A percentile compares a stretch with the other conserved stretches of the same genome.
Conservation (phyloP, 2,888 invertebrate genomes). For the Arctia plantaginis region DNA sequence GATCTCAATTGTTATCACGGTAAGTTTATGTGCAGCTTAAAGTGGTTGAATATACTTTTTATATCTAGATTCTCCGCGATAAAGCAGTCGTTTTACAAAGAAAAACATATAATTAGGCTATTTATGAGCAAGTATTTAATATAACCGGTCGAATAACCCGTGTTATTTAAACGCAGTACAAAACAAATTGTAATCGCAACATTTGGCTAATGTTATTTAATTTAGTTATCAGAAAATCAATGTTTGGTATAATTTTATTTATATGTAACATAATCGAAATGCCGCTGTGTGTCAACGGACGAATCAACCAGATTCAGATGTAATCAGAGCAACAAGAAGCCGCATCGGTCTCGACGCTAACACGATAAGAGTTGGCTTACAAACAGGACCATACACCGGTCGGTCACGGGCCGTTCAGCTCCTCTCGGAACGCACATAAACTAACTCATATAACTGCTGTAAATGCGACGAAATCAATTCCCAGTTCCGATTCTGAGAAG, state of each 20-base stretch:
- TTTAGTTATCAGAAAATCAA: constrained; percentile 71
- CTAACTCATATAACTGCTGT: constrained; percentile 82
- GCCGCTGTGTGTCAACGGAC: constrained; percentile 74
- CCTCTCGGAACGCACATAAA: constrained; percentile 72
- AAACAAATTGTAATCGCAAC: constrained; percentile 51
- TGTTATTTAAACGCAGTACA: constrained; percentile 46
- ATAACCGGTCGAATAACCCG: constrained; percentile 41
- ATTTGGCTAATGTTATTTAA: constrained; percentile 57
- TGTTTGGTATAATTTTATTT: constrained; percentile 78
- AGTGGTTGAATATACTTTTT: constrained; percentile 70
- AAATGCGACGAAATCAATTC: constrained; percentile 85
- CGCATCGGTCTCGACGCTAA: constrained; percentile 67
- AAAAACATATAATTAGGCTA: constrained; percentile 50
- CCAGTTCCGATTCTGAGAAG: constrained; percentile 84
- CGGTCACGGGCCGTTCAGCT: constrained; percentile 45
- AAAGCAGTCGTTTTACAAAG: constrained; percentile 55
- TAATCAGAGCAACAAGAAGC: constrained; percentile 81
- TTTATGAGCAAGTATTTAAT: constrained; percentile 47
- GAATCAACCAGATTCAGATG: constrained; percentile 81
- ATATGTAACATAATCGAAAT: constrained; percentile 76
- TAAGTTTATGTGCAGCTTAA: constrained; percentile 68
- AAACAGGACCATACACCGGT: constrained; percentile 65
- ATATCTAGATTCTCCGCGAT: constrained; percentile 55
- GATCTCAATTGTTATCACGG: constrained; percentile 76
- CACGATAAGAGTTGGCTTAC: constrained; percentile 77